Conservation (phyloP, 2,888 invertebrate genomes). For the Busseola fusca region DNA sequence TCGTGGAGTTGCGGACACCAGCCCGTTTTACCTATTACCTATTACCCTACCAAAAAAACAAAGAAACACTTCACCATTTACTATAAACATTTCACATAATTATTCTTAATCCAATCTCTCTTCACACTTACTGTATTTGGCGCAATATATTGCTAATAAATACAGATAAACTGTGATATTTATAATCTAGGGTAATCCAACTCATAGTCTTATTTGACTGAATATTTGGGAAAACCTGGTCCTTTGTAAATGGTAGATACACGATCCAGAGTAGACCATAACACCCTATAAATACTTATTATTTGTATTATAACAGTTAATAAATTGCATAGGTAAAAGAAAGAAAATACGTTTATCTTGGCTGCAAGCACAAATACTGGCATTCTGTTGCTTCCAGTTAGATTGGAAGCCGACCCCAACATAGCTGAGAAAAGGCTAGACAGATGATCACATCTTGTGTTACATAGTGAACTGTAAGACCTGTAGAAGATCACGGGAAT, state of each 20-base stretch:
- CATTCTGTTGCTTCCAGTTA: too few relatives aligned
- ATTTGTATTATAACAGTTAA: conserved; percentile 30
- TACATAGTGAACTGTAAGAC: background rate
- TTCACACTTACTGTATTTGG: conserved; percentile 72
- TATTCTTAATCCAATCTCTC: too few relatives aligned
- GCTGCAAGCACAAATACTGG: too few relatives aligned
- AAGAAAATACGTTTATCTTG: too few relatives aligned
- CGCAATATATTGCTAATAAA: conserved; percentile 73
- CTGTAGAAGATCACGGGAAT: background rate
- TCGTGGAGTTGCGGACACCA: too few relatives aligned
- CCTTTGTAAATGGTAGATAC: conserved; percentile 28
- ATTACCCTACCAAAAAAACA: too few relatives aligned
- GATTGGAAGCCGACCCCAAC: background rate
- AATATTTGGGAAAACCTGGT: conserved; percentile 36
- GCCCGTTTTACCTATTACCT: too few relatives aligned
- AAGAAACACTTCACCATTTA: too few relatives aligned
- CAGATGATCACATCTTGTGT: background rate
- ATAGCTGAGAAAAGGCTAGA: background rate
- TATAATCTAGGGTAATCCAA: conserved; percentile 31
- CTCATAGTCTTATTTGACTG: conserved; percentile 20
- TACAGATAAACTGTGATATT: conserved; percentile 34
- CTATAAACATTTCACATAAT: too few relatives aligned
- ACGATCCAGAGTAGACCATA: conserved; percentile 24
- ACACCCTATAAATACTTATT: conserved; percentile 25
- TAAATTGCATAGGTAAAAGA: conserved; percentile 33